These are phyloP conservation scores for Podarcis raffonei DNA, from an alignment of 2,113 vertebrate species.

Conservation along the genomic window DNA sequence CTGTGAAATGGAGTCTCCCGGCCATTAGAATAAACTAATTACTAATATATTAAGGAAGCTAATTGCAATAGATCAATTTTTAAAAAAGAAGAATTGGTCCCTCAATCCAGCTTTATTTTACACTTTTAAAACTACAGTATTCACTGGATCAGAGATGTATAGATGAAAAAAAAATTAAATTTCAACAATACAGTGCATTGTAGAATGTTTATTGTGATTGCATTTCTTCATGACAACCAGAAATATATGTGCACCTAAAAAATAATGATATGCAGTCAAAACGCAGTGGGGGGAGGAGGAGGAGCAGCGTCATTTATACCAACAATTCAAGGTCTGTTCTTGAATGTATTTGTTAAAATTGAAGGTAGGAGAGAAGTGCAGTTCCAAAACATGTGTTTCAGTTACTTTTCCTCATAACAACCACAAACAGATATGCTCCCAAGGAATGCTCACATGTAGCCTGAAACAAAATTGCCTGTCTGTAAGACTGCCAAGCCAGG, in stretches of 20 bases:
- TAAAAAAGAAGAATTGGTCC: no score
- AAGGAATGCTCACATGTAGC: neutral
- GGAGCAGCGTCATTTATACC: neutral
- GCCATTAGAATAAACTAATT: constrained; percentile 71
- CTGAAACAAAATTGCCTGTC: neutral
- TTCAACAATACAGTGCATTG: neutral
- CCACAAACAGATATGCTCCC: neutral
- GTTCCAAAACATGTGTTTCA: neutral
- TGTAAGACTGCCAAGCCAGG: neutral
- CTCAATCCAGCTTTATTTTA: neutral
- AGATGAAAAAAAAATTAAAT: neutral
- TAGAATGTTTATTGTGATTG: neutral
- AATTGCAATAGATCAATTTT: constrained; percentile 23
- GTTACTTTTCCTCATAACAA: neutral
- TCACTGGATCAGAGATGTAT: neutral
- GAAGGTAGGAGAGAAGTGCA: neutral
- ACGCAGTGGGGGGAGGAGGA: neutral
- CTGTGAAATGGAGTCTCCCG: constrained; percentile 50
- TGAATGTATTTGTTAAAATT: neutral
- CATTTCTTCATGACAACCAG: neutral
- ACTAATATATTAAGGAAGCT: constrained; percentile 57
- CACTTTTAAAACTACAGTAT: neutral
- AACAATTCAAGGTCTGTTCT: neutral
- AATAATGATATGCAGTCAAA: neutral
- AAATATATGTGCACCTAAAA: neutral